A percentile compares a stretch with the other conserved stretches of the same genome.
These are phyloP conservation scores for Bubo bubo DNA, from an alignment of 2,113 vertebrate genomes.

Conservation along the genomic window DNA sequence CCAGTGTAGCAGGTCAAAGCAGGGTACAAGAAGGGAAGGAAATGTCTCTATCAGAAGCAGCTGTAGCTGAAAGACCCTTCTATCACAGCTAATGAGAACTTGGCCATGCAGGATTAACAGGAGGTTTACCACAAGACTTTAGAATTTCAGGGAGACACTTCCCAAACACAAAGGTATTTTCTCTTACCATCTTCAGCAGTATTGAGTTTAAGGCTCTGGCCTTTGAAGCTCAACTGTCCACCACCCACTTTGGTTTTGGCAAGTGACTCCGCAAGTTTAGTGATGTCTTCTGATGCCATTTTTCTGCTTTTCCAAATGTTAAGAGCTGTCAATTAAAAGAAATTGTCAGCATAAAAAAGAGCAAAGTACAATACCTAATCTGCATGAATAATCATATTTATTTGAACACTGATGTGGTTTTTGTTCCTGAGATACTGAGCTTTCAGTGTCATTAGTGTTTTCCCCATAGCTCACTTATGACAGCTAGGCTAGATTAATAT, in stretches of 20 bases:
- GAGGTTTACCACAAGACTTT: background rate
- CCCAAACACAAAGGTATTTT: background rate
- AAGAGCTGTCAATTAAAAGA: background rate
- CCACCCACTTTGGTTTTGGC: constrained; percentile 90
- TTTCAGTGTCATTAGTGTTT: background rate
- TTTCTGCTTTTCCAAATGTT: background rate
- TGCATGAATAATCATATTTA: background rate
- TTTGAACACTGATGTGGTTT: background rate
- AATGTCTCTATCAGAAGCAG: background rate
- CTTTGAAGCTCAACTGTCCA: constrained; percentile 94
- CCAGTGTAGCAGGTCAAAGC: background rate
- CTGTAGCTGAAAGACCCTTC: background rate
- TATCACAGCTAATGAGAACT: background rate
- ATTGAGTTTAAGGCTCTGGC: constrained; percentile 91
- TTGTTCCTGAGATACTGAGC: background rate
- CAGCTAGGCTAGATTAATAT: background rate
- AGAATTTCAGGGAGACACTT: background rate
- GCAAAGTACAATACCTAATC: background rate
- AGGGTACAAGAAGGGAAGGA: background rate
- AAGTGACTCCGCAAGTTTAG: constrained; percentile 87
- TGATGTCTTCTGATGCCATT: constrained; percentile 94
- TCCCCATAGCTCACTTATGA: background rate
- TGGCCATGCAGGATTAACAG: background rate
- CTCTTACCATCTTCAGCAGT: constrained; percentile 90
- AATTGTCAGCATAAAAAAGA: background rate